phyloP scores from a whole-genome alignment of 2,797 vertebrate species.

The Apogon talboti region DNA sequence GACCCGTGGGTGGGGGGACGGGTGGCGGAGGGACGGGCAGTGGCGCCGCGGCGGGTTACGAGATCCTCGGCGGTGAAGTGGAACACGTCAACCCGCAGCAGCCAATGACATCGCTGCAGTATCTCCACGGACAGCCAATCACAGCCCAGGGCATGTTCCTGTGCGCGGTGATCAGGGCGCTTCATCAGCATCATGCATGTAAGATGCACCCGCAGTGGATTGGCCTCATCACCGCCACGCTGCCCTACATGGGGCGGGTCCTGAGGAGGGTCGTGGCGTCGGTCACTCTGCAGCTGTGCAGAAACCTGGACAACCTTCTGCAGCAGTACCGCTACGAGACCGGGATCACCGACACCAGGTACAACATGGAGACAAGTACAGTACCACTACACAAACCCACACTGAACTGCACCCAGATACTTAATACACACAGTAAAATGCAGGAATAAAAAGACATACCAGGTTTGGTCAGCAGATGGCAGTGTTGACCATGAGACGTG shows the following conservation, averaged over 20 bases:
- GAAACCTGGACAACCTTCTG: constrained; percentile 96
- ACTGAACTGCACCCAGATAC: too few relatives aligned
- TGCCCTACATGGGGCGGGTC: constrained; percentile 97
- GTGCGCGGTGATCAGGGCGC: constrained; percentile 94
- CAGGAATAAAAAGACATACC: neutral
- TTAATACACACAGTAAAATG: neutral
- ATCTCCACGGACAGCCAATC: constrained; percentile 96
- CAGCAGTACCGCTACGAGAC: constrained; percentile 97
- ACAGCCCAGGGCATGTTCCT: constrained; percentile 99
- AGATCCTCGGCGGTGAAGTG: constrained; percentile 91
- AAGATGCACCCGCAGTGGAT: constrained; percentile 99
- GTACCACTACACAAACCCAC: neutral
- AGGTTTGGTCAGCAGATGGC: constrained; percentile 66
- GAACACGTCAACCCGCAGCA: constrained; percentile 97
- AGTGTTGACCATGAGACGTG: constrained; percentile 28
- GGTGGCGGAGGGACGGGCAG: constrained; percentile 83
- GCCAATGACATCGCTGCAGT: constrained; percentile 95
- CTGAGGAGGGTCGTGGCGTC: constrained; percentile 95
- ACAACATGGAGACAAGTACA: constrained; percentile 33
- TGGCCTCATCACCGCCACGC: constrained; percentile 93
- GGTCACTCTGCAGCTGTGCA: constrained; percentile 96
- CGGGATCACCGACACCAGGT: constrained; percentile 91
- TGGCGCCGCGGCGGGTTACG: constrained; percentile 87
- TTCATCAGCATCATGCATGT: constrained; percentile 96
- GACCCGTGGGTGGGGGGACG: constrained; percentile 81